Conservation (phyloP, 1,140 invertebrate species). For the Plutomurus gul region DNA sequence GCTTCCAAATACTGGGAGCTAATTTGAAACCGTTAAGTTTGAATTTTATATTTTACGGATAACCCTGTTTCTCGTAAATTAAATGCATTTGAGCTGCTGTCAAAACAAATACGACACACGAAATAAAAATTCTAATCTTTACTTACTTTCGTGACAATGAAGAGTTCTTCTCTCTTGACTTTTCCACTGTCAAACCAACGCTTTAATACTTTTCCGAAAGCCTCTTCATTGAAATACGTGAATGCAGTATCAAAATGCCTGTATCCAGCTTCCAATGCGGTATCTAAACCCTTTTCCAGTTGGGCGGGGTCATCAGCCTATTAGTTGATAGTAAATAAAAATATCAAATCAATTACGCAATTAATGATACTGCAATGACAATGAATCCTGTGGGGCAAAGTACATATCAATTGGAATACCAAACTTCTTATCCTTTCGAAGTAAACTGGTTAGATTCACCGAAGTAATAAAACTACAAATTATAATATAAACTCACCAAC, state of each 20-base stretch:
- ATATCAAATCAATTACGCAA: too few species aligned
- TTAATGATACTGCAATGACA: too few species aligned
- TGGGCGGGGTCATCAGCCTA: conserved; percentile 69
- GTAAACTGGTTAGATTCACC: too few species aligned
- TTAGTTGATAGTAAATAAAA: conserved; percentile 63
- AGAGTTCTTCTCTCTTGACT: conserved; percentile 75
- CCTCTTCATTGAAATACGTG: conserved; percentile 79
- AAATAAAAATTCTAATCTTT: background rate
- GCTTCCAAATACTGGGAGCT: conserved; percentile 56
- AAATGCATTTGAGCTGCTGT: background rate
- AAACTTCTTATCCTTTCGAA: too few species aligned
- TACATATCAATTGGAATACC: conserved; percentile 66
- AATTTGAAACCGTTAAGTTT: conserved; percentile 32
- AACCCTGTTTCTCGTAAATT: too few species aligned
- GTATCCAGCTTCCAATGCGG: conserved; percentile 69
- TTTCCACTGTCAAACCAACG: conserved; percentile 72
- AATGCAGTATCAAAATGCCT: conserved; percentile 81
- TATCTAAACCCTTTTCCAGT: conserved; percentile 64
- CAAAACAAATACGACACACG: background rate
- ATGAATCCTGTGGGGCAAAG: too few species aligned
- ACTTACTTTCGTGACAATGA: conserved; percentile 21
- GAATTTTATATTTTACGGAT: conserved; percentile 7
- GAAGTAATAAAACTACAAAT: background rate
- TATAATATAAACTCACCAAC: background rate
- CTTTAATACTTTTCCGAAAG: conserved; percentile 75